Evolutionary conservation across 2,888 invertebrate genomes (phyloP), one percentile per base, ranked within the genome.

Genomic region (Drosophila testacea): DNA sequence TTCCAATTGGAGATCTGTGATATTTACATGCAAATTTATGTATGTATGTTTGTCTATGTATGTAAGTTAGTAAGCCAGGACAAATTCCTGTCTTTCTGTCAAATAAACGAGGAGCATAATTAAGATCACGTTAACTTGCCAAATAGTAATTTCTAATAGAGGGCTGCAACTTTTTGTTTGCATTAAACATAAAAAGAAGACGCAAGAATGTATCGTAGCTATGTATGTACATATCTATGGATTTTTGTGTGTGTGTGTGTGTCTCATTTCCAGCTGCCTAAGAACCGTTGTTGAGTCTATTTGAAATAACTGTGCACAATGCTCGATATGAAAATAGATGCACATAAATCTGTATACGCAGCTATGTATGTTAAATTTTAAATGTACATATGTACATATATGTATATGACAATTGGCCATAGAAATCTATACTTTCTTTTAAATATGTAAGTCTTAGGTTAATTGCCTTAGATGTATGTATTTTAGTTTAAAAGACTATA

Each of bases 251-350:
- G 27, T 39, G 27, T 39, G 56, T 34, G 48, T 68, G 57, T 55
- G 60, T 83, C 66, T 54, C 69, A 80, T 80, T 83, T 86, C 50
- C 55, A 86, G 71, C 64, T 73, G 63, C 28, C 79, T 51, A 84
- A 76, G 61, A 69, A 83, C 81, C 87, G 87, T 81, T 86, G 77
- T 54, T 32, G 57, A 51, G 60, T 79, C 69, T 51, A 73, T 85
- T 73, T 68, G 36, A 62, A 86, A 81, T 77, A 71, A 67, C 63
- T 64, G 65, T 48, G 36, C 28, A 81, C 67, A 54, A 10, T 56
- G 16, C 30, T 2, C 69, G 65, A 0, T n/a, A 54, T 28, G 30
- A 0, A 22, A 48, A 47, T 73, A 66, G 52, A 6, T 4, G 13
- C 11, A 16, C 47, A 28, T 34, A 46, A 36, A 47, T 22, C 16